Evolutionary conservation across 1,140 invertebrate species (phyloP).

Genomic region (Choristoneura fumiferana): DNA sequence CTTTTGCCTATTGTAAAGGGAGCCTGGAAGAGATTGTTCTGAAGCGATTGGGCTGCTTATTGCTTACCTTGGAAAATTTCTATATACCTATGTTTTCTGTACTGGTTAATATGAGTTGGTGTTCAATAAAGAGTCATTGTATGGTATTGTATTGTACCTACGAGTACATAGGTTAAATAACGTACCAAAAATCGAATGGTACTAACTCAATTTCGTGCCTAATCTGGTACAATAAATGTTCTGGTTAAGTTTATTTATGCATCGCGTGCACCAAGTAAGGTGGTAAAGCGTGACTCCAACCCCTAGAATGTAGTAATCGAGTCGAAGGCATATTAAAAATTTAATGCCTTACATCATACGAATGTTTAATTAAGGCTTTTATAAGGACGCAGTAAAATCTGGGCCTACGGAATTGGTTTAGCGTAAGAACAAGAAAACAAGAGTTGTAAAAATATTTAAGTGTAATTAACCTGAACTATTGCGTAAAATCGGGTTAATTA

Average conservation of each 20-base stretch:
- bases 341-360: conserved; percentile 15
- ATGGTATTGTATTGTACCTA: too few species aligned
- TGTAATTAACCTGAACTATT: background rate
- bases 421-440: background rate
- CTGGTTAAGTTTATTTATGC: conserved; percentile 13
- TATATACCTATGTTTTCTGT: too few species aligned
- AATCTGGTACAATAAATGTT: conserved; percentile 9
- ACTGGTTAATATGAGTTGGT: too few species aligned
- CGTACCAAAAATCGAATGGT: too few species aligned
- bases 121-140: too few species aligned
- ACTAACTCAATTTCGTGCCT: background rate
- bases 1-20: too few species aligned
- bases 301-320: conserved; percentile 6
- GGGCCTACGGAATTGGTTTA: background rate
- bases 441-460: background rate
- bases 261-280: conserved; percentile 2
- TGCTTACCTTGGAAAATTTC: too few species aligned
- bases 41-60: too few species aligned
- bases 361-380: conserved; percentile 10
- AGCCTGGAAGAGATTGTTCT: too few species aligned
- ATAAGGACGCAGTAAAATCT: background rate
- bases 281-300: conserved; percentile 1
- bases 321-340: conserved; percentile 3
- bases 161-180: too few species aligned
- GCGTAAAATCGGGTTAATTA: background rate